These are phyloP conservation scores for Chloroceryle amazona DNA, from an alignment of 2,797 vertebrate species.

Conservation along the genomic window DNA sequence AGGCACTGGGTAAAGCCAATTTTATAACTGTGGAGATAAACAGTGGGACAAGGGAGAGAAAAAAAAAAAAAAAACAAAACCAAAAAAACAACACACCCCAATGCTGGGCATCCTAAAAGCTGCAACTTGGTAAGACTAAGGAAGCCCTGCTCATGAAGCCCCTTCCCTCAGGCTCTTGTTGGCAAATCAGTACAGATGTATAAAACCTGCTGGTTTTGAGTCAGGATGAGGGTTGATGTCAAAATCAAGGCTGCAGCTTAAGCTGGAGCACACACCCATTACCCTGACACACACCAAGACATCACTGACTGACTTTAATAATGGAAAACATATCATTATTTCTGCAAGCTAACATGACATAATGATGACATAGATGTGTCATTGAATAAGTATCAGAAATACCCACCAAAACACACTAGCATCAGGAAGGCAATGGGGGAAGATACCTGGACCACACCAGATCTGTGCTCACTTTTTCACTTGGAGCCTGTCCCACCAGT, in stretches of 20 bases:
- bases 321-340: neutral
- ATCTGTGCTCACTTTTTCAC: neutral
- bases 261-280: neutral
- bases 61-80: fast-evolving
- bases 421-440: neutral
- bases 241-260: neutral
- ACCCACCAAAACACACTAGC: neutral
- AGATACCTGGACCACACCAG: neutral
- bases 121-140: neutral
- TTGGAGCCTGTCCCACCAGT: neutral
- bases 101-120: neutral
- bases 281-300: neutral
- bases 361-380: fast-evolving
- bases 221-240: neutral
- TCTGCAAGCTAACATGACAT: neutral
- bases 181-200: neutral
- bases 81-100: neutral
- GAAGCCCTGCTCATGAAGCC: neutral
- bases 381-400: neutral
- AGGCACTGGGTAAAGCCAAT: neutral
- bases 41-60: fast-evolving
- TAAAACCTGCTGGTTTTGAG: neutral
- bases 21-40: neutral
- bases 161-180: fast-evolving
- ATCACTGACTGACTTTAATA: neutral